Percentiles rank a stretch among this genome's conserved stretches.
Evolutionary conservation across 2,797 vertebrate species (phyloP).

Genomic region (Bufotes viridis): DNA sequence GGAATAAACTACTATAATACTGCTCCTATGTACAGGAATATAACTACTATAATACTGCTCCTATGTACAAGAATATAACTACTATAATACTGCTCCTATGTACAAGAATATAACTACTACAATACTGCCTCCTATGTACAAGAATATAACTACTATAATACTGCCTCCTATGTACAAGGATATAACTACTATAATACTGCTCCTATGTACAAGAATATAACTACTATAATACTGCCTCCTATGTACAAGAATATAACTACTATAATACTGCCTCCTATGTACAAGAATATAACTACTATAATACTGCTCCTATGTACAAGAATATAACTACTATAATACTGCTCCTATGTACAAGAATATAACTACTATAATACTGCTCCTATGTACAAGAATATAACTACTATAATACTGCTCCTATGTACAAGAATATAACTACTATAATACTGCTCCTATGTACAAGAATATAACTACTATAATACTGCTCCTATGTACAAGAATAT

Average conservation of each 20-base stretch:
- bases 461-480: neutral
- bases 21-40: neutral
- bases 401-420: neutral
- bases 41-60: constrained; percentile 7
- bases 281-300: constrained; percentile 9
- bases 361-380: constrained; percentile 1
- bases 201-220: neutral
- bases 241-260: neutral
- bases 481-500: neutral
- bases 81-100: neutral
- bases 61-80: neutral
- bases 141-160: too few species aligned
- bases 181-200: constrained; percentile 1
- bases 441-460: neutral
- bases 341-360: neutral
- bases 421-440: neutral
- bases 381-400: neutral
- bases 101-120: constrained; percentile 4
- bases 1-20: constrained; percentile 21
- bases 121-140: neutral
- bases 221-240: neutral
- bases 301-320: neutral
- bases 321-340: neutral
- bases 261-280: neutral
- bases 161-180: neutral